A percentile compares a stretch with the other conserved stretches of the same genome.
phyloP scores from a whole-genome alignment of 2,113 vertebrate species.

The Hystrix cristata region DNA sequence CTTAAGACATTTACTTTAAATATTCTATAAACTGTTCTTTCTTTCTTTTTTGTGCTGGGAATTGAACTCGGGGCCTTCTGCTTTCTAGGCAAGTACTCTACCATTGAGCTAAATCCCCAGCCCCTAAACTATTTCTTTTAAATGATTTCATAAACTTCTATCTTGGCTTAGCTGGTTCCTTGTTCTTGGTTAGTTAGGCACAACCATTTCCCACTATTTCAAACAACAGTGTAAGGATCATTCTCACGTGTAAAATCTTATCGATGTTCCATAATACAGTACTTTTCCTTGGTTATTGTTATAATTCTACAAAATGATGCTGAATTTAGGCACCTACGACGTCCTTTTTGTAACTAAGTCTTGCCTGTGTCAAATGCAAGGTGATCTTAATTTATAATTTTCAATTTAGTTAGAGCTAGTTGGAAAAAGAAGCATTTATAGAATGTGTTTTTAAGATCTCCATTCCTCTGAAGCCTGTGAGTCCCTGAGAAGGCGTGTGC shows the following conservation, averaged over 20 bases:
- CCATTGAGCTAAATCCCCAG: no score
- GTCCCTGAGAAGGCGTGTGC: conserved; percentile 33
- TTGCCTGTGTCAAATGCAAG: background rate
- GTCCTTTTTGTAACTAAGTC: conserved; percentile 28
- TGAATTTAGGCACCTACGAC: background rate
- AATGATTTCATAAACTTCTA: background rate
- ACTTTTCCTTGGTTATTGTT: background rate
- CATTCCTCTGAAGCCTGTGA: background rate
- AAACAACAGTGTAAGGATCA: background rate
- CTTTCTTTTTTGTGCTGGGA: no score
- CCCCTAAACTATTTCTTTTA: background rate
- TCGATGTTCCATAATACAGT: background rate
- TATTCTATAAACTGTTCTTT: background rate
- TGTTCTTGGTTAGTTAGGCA: background rate
- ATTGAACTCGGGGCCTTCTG: no score
- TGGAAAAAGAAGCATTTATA: conserved; percentile 51
- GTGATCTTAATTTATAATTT: conserved; percentile 39
- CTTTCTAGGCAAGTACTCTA: no score
- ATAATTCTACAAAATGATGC: background rate
- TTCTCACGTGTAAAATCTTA: background rate
- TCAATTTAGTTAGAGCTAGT: conserved; percentile 46
- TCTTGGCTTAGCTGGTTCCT: background rate
- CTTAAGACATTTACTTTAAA: conserved; percentile 25
- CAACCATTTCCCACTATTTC: background rate
- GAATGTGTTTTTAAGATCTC: conserved; percentile 42